Evolutionary conservation across 37 sponge, comb jelly and placozoan genomes (phyloP).

Genomic region (Oopsacas minuta): DNA sequence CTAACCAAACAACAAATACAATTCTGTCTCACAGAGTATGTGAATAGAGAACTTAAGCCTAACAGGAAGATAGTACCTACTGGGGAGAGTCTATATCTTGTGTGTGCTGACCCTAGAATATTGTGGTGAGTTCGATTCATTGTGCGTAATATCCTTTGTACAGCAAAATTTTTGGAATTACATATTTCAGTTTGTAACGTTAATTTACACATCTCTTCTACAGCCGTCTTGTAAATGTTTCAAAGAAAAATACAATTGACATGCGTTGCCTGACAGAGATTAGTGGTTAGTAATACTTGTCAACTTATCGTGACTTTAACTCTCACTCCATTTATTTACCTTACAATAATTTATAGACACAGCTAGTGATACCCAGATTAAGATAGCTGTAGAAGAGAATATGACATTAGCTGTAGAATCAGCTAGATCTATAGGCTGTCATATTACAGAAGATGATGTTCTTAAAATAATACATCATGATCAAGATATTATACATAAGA

Average conservation of each 20-base stretch:
- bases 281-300: neutral
- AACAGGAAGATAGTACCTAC: neutral
- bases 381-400: slow-evolving; percentile 52
- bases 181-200: too few relatives aligned
- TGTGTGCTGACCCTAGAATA: slow-evolving; percentile 8
- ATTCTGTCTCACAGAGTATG: neutral
- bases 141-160: too few relatives aligned
- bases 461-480: slow-evolving; percentile 3
- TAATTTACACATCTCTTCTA: neutral
- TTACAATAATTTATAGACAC: neutral
- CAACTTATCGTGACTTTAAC: too few relatives aligned
- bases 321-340: too few relatives aligned
- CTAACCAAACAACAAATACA: neutral
- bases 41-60: slow-evolving; percentile 3
- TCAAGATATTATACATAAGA: neutral
- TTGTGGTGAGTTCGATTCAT: neutral
- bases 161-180: too few relatives aligned
- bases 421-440: slow-evolving; percentile 72
- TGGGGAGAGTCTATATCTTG: slow-evolving; percentile 10
- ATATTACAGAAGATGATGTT: slow-evolving; percentile 27
- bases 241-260: slow-evolving; percentile 12
- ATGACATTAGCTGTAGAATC: slow-evolving; percentile 68
- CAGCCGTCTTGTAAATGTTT: neutral
- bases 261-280: slow-evolving; percentile 14
- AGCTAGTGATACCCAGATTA: neutral